Evolutionary conservation across 2,888 invertebrate genomes (phyloP), one percentile per base, ranked within the genome.

Genomic region (Ormia ochracea): DNA sequence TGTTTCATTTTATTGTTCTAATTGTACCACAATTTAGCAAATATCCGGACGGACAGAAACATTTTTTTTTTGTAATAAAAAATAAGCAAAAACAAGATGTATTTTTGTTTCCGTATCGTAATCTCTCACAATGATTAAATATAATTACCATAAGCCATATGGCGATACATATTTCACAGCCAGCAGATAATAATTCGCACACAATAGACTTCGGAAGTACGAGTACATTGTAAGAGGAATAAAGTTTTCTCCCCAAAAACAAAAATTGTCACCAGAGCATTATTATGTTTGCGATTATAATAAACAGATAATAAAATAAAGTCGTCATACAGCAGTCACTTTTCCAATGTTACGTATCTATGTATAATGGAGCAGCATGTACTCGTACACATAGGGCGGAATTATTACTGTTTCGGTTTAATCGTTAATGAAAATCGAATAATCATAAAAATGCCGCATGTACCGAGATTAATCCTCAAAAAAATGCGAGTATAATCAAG

Each of bases 131-230:
- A 63, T 50, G 76, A 80, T 72, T 76, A 68, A 72, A 76, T 72
- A 76, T 80, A 80, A 80, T 72, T 80, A 72, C 41, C 80, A 41
- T 63, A 61, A 80, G 76, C 61, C 80, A 66, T 41, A 80, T 73
- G 75, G 54, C 38, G 41, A 52, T 33, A 43, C n/a, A 17, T 14
- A 31, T 61, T n/a, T 26, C 23, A 7, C 38, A 28, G 21, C 4
- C 23, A 43, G 14, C 41, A 43, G 14, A 43, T 14, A 28, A 41
- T 19, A 59, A 38, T 33, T 66, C 38, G 26, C 66, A 52, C 6
- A 33, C 43, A n/a, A 54, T 33, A 26, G 12, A 9, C 2, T 26
- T 31, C 26, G 36, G n/a, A n/a, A n/a, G n/a, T n/a, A n/a, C n/a
- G 50, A 14, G 41, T 6, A 31, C 12, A 50, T 36, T 65, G 36